These are phyloP conservation scores for Ellobium chinense DNA, from an alignment of 2,888 invertebrate species.

Conservation along the genomic window DNA sequence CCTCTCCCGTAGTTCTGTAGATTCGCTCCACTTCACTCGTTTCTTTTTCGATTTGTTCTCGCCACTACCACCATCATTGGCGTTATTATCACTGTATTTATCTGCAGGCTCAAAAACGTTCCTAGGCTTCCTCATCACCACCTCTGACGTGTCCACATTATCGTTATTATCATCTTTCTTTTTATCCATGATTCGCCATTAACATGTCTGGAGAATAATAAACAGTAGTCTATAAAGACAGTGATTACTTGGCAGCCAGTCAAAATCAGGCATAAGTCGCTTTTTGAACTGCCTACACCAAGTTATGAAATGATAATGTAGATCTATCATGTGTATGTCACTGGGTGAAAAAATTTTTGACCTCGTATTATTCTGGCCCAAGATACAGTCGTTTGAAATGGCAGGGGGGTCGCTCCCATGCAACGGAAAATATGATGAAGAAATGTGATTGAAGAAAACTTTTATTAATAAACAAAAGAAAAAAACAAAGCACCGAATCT, in stretches of 20 bases:
- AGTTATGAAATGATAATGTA: too few species aligned
- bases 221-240: too few species aligned
- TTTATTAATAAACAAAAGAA: too few species aligned
- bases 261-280: too few species aligned
- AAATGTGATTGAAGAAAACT: too few species aligned
- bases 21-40: slow-evolving; percentile 42
- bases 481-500: too few species aligned
- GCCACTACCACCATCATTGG: neutral
- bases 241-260: too few species aligned
- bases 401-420: too few species aligned
- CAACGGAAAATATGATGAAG: too few species aligned
- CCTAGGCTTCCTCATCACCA: slow-evolving; percentile 22
- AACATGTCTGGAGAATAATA: neutral
- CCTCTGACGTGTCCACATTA: neutral
- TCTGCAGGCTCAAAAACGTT: neutral
- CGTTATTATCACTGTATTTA: neutral
- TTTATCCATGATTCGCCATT: neutral
- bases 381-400: too few species aligned
- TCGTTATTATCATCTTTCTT: neutral
- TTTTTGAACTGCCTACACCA: too few species aligned
- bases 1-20: slow-evolving; percentile 38
- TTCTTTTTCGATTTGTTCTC: neutral
- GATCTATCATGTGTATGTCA: neutral
- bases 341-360: neutral
- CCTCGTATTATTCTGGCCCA: too few species aligned